phyloP scores from a whole-genome alignment of 2,113 vertebrate species.

The Eulemur macaco region DNA sequence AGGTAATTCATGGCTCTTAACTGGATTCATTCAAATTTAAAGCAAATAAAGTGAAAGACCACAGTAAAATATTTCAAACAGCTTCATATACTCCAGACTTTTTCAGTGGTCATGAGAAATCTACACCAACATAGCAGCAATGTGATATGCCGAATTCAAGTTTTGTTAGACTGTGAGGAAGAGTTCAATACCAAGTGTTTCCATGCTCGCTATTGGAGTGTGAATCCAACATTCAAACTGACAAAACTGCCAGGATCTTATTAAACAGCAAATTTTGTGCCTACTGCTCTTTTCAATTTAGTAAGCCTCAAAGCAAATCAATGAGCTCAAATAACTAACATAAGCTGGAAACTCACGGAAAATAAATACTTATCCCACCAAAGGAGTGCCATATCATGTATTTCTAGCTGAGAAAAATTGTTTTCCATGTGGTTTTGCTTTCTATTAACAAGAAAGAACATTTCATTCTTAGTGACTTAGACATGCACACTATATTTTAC shows the following conservation, averaged over 20 bases:
- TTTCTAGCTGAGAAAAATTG: background rate
- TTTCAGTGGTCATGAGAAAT: background rate
- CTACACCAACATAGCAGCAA: background rate
- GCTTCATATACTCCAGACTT: background rate
- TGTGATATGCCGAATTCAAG: background rate
- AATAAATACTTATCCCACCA: background rate
- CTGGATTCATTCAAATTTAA: background rate
- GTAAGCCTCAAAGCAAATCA: conserved; percentile 5
- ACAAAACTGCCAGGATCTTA: conserved; percentile 49
- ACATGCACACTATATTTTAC: background rate
- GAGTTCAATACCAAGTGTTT: conserved; percentile 43
- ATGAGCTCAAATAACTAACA: background rate
- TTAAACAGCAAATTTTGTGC: conserved; percentile 48
- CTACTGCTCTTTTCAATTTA: background rate
- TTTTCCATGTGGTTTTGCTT: background rate
- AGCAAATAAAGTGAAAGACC: background rate
- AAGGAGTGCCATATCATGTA: background rate
- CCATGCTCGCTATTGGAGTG: background rate
- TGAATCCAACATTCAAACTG: conserved; percentile 39
- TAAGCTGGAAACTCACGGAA: background rate
- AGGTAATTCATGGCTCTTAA: background rate
- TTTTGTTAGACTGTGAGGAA: background rate
- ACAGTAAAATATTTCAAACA: background rate
- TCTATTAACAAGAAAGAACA: background rate
- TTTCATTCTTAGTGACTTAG: background rate